phyloP scores from a whole-genome alignment of 2,888 invertebrate genomes.

The Pardosa pseudoannulata region DNA sequence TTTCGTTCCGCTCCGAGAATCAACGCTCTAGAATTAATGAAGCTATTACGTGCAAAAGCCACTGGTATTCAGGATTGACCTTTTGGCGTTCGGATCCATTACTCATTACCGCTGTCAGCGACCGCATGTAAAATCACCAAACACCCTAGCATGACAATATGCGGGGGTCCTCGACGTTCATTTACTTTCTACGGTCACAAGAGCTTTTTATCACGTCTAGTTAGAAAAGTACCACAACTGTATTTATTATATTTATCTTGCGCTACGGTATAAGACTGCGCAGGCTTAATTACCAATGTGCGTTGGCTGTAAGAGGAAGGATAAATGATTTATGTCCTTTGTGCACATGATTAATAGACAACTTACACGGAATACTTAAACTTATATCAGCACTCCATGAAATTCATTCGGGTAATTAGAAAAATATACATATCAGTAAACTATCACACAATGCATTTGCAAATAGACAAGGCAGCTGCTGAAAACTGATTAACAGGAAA shows the following conservation, averaged over 20 bases:
- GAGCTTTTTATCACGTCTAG: conserved; percentile 8
- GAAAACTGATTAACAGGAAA: too few relatives aligned
- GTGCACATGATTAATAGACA: too few relatives aligned
- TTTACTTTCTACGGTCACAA: conserved; percentile 4
- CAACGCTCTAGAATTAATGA: conserved; percentile 20
- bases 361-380: too few relatives aligned
- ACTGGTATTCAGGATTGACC: not conserved
- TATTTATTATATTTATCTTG: not conserved
- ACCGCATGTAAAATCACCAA: conserved; percentile 12
- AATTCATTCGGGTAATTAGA: too few relatives aligned
- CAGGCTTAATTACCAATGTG: too few relatives aligned
- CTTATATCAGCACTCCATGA: too few relatives aligned
- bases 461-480: too few relatives aligned
- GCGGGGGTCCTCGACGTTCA: not conserved
- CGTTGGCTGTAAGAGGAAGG: too few relatives aligned
- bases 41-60: conserved; percentile 7
- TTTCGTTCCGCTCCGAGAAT: not conserved
- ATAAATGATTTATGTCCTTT: too few relatives aligned
- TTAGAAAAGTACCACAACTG: not conserved
- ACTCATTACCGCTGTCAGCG: conserved; percentile 36
- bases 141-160: conserved; percentile 6
- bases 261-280: too few relatives aligned
- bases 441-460: too few relatives aligned
- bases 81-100: not conserved
- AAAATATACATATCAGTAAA: too few relatives aligned